Base-by-base conservation (phyloP, 2,797 vertebrate species). In the Arnoldichthys spilopterus region DNA sequence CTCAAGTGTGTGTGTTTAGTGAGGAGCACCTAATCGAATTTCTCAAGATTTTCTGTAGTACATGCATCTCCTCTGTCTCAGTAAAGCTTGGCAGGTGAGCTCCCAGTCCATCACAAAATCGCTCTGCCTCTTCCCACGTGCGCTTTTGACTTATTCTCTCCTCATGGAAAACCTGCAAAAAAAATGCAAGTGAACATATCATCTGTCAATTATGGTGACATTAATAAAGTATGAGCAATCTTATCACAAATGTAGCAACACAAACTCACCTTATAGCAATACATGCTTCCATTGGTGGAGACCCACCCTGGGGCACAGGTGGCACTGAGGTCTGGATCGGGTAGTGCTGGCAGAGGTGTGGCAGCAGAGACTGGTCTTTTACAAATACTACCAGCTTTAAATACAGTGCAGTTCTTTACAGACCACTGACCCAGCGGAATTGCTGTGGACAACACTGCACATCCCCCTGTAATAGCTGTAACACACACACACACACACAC, bases 111-210 rank as follows among this genome's bases (percentile, higher is more conserved):
- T 94, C 92, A 82, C 98, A 99, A 89, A 98, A 98, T 76, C 92
- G 90, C 85, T 96, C 93, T 0, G 98, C 96, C 86, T 98, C 98
- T 83, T 96, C 95, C 98, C 98, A 99, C 0, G 96, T 93, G 72
- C 97, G 96, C 75, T 94, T 98, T 79, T 95, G 94, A 84, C 92
- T 91, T 83, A 98, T 80, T 83, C 97, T 90, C 85, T 98, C 96
- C 85, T 92, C 86, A 3, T 97, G 95, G 90, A 99, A 99, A 53
- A 97, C 90, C 98, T 99, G 78, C 16, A 62, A 72, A n/a, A 62
- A n/a, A 13, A 24, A 61, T 7, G 40, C 18, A 47, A 4, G 37
- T n/a, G 30, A 28, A 30, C 6, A 34, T 18, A 70, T 5, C 22
- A 12, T 7, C 20, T 9, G 7, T 20, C 32, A n/a, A 37, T 32